Conservation (phyloP, 2,797 vertebrate genomes). For the Myripristis murdjan region DNA sequence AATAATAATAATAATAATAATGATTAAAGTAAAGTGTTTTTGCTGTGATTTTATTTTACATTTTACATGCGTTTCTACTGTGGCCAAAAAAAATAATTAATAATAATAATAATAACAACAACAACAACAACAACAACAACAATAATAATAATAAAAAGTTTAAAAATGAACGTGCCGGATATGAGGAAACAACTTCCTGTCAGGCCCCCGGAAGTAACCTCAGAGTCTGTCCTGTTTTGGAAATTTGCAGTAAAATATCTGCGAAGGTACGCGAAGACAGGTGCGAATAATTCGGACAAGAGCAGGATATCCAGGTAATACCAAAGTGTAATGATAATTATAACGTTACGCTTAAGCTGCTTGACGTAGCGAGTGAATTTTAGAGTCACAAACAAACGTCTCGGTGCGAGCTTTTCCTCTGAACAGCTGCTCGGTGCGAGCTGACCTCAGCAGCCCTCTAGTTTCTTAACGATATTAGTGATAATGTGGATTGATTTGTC, state of each 20-base stretch:
- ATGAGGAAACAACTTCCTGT: slow-evolving; percentile 60
- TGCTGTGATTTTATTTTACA: too few relatives aligned
- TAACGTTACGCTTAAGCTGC: background rate
- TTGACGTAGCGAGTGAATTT: background rate
- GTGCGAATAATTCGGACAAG: background rate
- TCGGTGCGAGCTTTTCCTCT: background rate
- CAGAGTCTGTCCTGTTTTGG: slow-evolving; percentile 39
- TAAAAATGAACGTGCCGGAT: slow-evolving; percentile 65
- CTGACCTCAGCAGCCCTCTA: background rate
- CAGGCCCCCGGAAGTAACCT: slow-evolving; percentile 61
- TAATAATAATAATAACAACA: too few relatives aligned
- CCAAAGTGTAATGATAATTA: background rate
- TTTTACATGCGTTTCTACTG: too few relatives aligned
- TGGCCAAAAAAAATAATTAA: too few relatives aligned
- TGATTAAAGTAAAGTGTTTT: too few relatives aligned
- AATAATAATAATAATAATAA: too few relatives aligned
- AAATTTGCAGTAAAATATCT: slow-evolving; percentile 28
- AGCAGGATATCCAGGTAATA: background rate
- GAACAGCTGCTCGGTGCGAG: slow-evolving; percentile 27
- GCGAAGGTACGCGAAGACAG: slow-evolving; percentile 13
- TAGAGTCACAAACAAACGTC: background rate
- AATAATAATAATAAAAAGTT: too few relatives aligned
- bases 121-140: too few relatives aligned
- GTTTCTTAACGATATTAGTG: background rate
- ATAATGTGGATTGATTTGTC: accelerated